Percentiles rank a stretch among this genome's conserved stretches.
Evolutionary conservation across 2,797 vertebrate genomes (phyloP).

Genomic region (Bucorvus abyssinicus): DNA sequence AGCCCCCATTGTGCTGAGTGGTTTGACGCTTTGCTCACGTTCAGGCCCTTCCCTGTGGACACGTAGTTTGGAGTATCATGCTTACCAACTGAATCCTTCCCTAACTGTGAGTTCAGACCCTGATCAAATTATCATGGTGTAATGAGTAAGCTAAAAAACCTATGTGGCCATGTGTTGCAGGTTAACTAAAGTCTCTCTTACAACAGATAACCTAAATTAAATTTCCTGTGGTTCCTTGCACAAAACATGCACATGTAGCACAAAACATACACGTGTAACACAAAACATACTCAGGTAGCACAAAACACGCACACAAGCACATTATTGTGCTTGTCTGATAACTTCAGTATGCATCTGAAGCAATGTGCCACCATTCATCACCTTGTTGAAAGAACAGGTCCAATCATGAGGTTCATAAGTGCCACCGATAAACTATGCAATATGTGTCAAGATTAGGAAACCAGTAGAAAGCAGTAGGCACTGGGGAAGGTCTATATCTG

Average conservation of each 20-base stretch:
- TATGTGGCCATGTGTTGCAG: rapidly evolving
- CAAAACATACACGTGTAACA: too few relatives aligned
- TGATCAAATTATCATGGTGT: neutral
- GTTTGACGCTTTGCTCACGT: neutral
- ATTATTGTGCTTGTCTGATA: neutral
- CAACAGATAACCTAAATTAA: neutral
- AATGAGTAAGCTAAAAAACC: neutral
- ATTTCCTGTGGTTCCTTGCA: neutral
- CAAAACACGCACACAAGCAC: too few relatives aligned
- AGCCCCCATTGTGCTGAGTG: neutral
- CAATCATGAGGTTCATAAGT: neutral
- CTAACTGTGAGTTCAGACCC: neutral
- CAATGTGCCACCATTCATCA: neutral
- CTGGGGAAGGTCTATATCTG: neutral
- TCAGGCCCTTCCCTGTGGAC: neutral
- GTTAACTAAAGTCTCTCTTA: neutral
- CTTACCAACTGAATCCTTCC: neutral
- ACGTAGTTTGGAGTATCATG: rapidly evolving
- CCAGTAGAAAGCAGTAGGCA: neutral
- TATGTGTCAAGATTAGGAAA: neutral
- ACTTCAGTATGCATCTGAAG: neutral
- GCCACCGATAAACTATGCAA: neutral
- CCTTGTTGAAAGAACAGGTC: neutral
- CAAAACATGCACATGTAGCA: neutral
- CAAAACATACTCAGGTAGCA: too few relatives aligned